Evolutionary conservation across 2,113 vertebrate genomes (phyloP).

Genomic region (Pseudolaguvia tuberculata): DNA sequence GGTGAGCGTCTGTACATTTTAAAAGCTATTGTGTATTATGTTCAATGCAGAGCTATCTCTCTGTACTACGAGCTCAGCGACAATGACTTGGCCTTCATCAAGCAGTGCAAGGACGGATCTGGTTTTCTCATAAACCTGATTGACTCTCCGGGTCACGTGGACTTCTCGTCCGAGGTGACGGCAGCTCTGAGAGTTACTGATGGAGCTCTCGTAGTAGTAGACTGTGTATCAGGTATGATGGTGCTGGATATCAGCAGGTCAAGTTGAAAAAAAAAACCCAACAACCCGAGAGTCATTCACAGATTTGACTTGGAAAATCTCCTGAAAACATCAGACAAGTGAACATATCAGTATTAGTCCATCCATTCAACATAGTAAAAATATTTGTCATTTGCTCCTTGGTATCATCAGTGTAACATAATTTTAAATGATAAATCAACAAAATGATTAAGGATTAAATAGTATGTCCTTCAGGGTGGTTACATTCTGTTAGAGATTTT

Average conservation of each 20-base stretch:
- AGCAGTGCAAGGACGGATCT: slow-evolving; percentile 50
- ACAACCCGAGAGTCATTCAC: not conserved
- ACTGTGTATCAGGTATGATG: slow-evolving; percentile 60
- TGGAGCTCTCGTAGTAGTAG: slow-evolving; percentile 55
- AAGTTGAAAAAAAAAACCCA: slow-evolving; percentile 13
- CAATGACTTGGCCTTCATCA: slow-evolving; percentile 56
- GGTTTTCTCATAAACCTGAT: slow-evolving; percentile 62
- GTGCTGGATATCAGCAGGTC: slow-evolving; percentile 10
- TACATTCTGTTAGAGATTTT: not conserved
- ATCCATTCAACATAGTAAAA: too few relatives aligned
- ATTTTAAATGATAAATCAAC: not conserved
- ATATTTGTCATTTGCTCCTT: not conserved
- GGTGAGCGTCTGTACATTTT: not conserved
- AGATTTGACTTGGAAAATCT: not conserved
- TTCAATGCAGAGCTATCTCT: slow-evolving; percentile 52
- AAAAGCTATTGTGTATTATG: slow-evolving; percentile 26
- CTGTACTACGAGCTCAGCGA: slow-evolving; percentile 53
- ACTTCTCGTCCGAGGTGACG: slow-evolving; percentile 64
- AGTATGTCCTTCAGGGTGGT: not conserved
- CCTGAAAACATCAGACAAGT: not conserved
- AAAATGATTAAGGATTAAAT: not conserved
- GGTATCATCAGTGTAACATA: not conserved
- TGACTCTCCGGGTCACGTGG: slow-evolving; percentile 52
- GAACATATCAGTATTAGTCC: not conserved
- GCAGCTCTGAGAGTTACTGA: slow-evolving; percentile 52